Conservation (phyloP, 2,113 vertebrate genomes). For the Jaculus jaculus region DNA sequence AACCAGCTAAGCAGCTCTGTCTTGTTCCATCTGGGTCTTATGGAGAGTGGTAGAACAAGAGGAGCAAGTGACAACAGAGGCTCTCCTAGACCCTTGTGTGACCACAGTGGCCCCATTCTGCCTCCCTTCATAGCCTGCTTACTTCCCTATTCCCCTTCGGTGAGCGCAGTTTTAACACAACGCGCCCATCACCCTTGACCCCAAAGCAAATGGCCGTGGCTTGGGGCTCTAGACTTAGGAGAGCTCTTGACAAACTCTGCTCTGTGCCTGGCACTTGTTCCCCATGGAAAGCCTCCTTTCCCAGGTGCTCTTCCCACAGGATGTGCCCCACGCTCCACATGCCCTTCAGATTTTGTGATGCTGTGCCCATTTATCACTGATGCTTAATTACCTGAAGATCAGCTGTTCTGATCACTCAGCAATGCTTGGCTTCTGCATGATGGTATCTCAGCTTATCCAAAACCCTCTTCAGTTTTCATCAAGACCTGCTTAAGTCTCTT, state of each 20-base stretch:
- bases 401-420: neutral
- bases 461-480: neutral
- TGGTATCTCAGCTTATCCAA: neutral
- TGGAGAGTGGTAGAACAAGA: neutral
- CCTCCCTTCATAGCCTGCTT: neutral
- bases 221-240: neutral
- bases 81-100: neutral
- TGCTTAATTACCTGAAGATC: neutral
- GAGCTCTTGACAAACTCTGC: neutral
- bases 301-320: neutral
- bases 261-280: neutral
- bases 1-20: neutral
- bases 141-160: neutral
- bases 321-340: rapidly evolving
- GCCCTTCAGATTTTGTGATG: neutral
- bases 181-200: neutral
- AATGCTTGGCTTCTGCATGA: neutral
- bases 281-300: neutral
- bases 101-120: neutral
- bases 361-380: neutral
- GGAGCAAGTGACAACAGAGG: neutral
- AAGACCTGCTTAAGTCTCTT: neutral
- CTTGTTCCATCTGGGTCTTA: neutral
- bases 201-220: neutral
- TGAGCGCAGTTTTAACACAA: neutral